Percentiles rank a stretch among this genome's conserved stretches.
These are phyloP conservation scores for Mustela lutreola DNA, from an alignment of 2,113 vertebrate species.

Conservation along the genomic window DNA sequence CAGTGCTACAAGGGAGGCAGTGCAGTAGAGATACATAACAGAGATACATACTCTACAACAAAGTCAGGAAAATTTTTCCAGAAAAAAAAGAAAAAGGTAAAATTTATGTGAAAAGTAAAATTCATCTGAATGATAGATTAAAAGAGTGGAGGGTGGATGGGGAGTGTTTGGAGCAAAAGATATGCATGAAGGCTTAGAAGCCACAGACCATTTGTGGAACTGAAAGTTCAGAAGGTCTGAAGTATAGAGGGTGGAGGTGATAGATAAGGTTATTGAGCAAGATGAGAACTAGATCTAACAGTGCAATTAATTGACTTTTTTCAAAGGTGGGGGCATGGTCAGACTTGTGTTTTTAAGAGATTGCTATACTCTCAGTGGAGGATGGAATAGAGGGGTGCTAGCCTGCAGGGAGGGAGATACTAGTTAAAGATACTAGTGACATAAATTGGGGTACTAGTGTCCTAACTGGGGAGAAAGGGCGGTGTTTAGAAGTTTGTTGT, in stretches of 20 bases:
- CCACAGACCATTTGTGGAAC: conserved; percentile 8
- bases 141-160: neutral
- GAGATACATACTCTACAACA: neutral
- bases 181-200: neutral
- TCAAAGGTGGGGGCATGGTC: neutral
- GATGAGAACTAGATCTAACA: neutral
- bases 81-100: neutral
- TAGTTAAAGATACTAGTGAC: neutral
- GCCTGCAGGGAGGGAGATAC: neutral
- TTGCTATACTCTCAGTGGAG: neutral
- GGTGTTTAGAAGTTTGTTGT: neutral
- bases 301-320: neutral
- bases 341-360: conserved; percentile 60
- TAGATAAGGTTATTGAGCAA: neutral
- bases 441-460: neutral
- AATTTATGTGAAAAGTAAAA: neutral
- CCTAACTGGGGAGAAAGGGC: neutral
- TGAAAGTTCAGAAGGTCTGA: conserved; percentile 9
- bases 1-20: neutral
- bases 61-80: neutral
- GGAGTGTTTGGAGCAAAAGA: conserved; percentile 18
- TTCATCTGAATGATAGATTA: neutral
- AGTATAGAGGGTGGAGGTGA: neutral
- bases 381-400: neutral
- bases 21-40: neutral